Evolutionary conservation across 2,797 vertebrate species (phyloP).

Genomic region (Avahi laniger): DNA sequence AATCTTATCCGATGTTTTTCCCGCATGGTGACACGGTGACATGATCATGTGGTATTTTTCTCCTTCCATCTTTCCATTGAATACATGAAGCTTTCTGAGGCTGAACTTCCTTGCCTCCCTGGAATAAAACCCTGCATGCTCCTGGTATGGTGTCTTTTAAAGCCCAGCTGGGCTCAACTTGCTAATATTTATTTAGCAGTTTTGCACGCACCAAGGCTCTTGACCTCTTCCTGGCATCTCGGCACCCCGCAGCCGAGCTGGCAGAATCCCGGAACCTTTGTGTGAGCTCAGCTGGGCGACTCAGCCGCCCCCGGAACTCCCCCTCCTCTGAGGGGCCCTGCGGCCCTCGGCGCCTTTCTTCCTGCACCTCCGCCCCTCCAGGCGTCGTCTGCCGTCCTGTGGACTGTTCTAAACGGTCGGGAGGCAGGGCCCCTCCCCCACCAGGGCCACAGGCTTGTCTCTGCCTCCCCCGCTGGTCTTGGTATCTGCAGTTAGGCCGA

Average conservation of each 20-base stretch:
- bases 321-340: not conserved
- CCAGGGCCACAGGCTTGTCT: not conserved
- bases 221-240: not conserved
- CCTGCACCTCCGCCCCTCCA: not conserved
- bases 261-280: not conserved
- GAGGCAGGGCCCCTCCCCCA: not conserved
- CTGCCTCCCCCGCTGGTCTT: not conserved
- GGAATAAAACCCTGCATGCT: not conserved
- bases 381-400: not conserved
- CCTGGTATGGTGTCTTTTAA: not conserved
- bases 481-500: not conserved
- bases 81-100: not conserved
- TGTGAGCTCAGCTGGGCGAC: not conserved
- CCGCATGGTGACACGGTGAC: not conserved
- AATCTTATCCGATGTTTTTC: not conserved
- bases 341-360: too few species aligned
- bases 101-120: not conserved
- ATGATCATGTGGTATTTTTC: not conserved
- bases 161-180: slow-evolving; percentile 46
- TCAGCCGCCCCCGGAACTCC: not conserved
- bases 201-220: not conserved
- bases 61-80: not conserved
- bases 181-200: slow-evolving; percentile 39
- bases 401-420: not conserved
- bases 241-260: not conserved